Conservation (phyloP, 2,113 vertebrate species). For the Aphelocoma coerulescens region DNA sequence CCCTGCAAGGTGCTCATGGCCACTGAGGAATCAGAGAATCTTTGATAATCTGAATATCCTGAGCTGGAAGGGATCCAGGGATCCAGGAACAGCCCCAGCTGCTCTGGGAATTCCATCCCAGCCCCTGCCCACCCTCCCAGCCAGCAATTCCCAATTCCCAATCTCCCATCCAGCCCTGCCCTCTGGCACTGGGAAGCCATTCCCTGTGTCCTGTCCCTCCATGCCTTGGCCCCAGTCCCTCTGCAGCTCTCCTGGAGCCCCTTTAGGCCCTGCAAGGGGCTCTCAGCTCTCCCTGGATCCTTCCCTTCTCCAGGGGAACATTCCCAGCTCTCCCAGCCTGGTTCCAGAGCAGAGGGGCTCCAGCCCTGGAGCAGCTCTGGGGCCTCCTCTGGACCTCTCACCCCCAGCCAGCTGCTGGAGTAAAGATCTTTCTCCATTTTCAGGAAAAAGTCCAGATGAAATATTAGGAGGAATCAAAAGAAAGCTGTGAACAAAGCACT, state of each 20-base stretch:
- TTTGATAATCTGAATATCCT: not conserved
- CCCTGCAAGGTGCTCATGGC: not conserved
- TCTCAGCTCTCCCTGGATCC: not conserved
- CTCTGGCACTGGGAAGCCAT: not conserved
- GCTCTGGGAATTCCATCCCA: not conserved
- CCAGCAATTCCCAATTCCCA: not conserved
- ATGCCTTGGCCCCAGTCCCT: not conserved
- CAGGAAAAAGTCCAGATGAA: not conserved
- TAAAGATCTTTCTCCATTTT: not conserved
- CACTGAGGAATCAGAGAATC: not conserved
- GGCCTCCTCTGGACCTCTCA: not conserved
- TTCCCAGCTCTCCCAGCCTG: not conserved
- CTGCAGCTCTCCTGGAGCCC: not conserved
- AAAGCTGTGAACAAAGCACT: not conserved
- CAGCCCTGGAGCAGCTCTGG: not conserved
- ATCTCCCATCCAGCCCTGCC: not conserved
- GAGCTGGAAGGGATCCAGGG: not conserved
- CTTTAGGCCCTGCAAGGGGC: not conserved
- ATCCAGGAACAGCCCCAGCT: not conserved
- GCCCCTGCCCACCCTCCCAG: not conserved
- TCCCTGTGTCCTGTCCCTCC: not conserved
- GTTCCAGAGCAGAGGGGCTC: not conserved
- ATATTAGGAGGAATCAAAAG: not conserved
- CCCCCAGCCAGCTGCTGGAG: not conserved
- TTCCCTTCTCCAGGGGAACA: fast-evolving